A percentile compares a stretch with the other conserved stretches of the same genome.
These are phyloP conservation scores for Phaethon lepturus DNA, from an alignment of 2,113 vertebrate species.

Conservation along the genomic window DNA sequence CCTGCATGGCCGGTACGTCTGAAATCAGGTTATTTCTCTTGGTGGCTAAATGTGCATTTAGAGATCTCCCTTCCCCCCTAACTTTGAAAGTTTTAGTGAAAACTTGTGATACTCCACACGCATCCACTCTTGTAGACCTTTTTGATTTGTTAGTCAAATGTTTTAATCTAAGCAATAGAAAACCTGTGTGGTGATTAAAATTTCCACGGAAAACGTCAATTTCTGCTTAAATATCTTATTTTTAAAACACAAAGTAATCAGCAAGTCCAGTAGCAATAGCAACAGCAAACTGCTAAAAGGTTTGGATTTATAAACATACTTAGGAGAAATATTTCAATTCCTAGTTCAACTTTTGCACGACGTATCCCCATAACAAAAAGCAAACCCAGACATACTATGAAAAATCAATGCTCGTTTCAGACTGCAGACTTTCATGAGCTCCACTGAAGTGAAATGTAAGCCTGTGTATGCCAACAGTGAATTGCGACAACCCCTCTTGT, in stretches of 20 bases:
- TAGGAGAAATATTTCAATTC: not conserved
- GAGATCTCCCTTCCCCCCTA: not conserved
- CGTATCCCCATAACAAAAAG: not conserved
- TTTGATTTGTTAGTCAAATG: not conserved
- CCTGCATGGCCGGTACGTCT: not conserved
- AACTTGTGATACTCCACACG: not conserved
- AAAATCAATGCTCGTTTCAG: not conserved
- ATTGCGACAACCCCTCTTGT: not conserved
- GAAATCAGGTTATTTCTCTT: not conserved
- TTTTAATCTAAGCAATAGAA: not conserved
- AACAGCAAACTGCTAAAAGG: not conserved
- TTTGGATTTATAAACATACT: slow-evolving; percentile 1
- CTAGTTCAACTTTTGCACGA: not conserved
- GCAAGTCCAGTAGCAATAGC: not conserved
- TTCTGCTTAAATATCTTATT: not conserved
- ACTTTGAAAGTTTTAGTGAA: not conserved
- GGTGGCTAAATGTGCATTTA: not conserved
- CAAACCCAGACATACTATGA: not conserved
- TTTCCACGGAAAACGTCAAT: not conserved
- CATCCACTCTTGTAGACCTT: not conserved
- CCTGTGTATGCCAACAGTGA: not conserved
- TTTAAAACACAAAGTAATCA: not conserved
- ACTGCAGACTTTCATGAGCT: not conserved
- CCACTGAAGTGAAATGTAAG: not conserved
- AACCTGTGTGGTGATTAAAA: not conserved